These are phyloP conservation scores for Schrankia costaestrigalis DNA, from an alignment of 2,888 invertebrate species.

Conservation along the genomic window DNA sequence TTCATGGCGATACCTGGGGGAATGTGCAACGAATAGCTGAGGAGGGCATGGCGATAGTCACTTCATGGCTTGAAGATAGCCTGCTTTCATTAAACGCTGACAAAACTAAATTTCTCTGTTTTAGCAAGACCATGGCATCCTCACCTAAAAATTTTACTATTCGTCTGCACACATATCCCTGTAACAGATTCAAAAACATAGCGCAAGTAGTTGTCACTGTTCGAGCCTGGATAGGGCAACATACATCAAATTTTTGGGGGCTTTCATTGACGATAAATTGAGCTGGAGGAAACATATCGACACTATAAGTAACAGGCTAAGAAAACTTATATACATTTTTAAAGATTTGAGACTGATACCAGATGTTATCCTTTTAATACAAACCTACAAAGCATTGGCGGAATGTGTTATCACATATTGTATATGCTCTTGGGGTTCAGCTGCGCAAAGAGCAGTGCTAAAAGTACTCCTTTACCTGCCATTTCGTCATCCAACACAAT, in stretches of 20 bases:
- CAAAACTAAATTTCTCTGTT: constrained; percentile 4
- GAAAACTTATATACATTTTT: constrained; percentile 5
- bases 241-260: constrained; percentile 1
- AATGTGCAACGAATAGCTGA: too few species aligned
- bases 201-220: background rate
- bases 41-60: too few species aligned
- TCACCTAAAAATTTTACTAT: background rate
- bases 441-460: too few species aligned
- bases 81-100: constrained; percentile 2
- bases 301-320: background rate
- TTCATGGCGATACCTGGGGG: too few species aligned
- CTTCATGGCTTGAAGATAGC: constrained; percentile 1
- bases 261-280: background rate
- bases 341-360: background rate
- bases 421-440: too few species aligned
- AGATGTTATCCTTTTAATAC: too few species aligned
- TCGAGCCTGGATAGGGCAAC: background rate
- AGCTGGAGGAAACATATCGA: constrained; percentile 5
- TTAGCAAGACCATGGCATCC: background rate
- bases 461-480: too few species aligned
- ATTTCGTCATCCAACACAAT: too few species aligned
- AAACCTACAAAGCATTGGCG: too few species aligned
- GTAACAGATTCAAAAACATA: background rate
- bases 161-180: background rate
- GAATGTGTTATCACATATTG: too few species aligned